Evolutionary conservation across 2,888 invertebrate species (phyloP), one percentile per base, ranked within the genome.

Genomic region (Galerucella nymphaeae): DNA sequence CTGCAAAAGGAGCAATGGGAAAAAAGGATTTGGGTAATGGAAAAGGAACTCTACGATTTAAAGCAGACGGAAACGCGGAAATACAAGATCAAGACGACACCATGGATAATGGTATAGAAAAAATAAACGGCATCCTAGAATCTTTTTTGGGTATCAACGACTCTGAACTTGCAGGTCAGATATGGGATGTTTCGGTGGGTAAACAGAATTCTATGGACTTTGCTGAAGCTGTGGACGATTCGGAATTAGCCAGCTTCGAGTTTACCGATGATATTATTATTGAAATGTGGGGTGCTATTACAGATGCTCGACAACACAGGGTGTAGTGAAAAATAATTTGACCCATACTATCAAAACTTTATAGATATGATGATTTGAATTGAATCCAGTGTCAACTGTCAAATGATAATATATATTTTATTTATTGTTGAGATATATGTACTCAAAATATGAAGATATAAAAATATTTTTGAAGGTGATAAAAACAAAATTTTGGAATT

Each of bases 101-200:
- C 55, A 93, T 94, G 57, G 92, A 93, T 83, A 89, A 91, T 50
- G 97, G 96, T 10, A 92, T 97, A 69, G 96, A 97, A 75, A 96
- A 96, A 87, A 97, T 99, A 76, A 99, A 99, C 85, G 89, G 90
- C 75, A 89, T 98, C 59, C 88, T 99, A 77, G 99, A 99, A 85
- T 93, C 93, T 30, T 98, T 97, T 87, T 93, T 99, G 93, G 98
- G 98, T 65, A 98, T 99, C 82, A 97, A 97, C 84, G 98, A 99
- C 86, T 89, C 93, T 9, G 98, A 98, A 84, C 88, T 99, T 81
- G 96, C 98, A 85, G 92, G 91, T 78, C 92, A 92, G 88, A 97
- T 99, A 85, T 98, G 97, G 97, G 98, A 99, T 81, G 89, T 96
- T 70, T 93, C 96, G 10, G 91, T 91, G 68, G 92, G 93, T 42